Evolutionary conservation across 2,888 invertebrate species (phyloP).

Genomic region (Thelaira solivaga): DNA sequence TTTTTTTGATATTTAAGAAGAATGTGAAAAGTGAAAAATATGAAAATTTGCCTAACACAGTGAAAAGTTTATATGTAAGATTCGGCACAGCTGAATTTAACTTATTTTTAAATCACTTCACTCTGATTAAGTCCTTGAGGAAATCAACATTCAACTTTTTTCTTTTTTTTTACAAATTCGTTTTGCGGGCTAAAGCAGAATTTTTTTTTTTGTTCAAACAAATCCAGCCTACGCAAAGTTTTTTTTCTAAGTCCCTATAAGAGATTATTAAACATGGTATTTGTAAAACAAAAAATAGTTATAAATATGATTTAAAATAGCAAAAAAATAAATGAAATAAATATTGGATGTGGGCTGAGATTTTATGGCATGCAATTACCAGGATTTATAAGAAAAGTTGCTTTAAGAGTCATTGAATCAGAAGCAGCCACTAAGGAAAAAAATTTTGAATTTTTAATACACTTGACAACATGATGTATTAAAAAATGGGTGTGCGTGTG

Average conservation of each 20-base stretch:
- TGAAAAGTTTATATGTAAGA: no score
- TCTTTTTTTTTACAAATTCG: neutral
- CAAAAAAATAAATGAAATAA: slow-evolving; percentile 6
- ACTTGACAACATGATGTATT: no score
- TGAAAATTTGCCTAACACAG: no score
- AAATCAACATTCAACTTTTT: slow-evolving; percentile 7
- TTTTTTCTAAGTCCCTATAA: neutral
- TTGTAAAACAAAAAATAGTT: neutral
- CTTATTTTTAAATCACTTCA: slow-evolving; percentile 1
- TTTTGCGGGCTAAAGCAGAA: slow-evolving; percentile 28
- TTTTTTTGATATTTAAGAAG: no score
- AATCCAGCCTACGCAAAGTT: neutral
- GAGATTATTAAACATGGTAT: neutral
- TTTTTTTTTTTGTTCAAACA: neutral
- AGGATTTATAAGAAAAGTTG: slow-evolving; percentile 44
- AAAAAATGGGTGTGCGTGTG: neutral
- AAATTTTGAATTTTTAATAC: neutral
- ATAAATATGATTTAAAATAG: neutral
- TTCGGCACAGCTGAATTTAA: no score
- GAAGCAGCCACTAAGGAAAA: neutral
- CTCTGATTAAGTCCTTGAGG: slow-evolving; percentile 51
- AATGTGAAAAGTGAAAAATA: no score
- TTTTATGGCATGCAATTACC: slow-evolving; percentile 48
- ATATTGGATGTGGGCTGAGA: slow-evolving; percentile 47
- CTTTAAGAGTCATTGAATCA: slow-evolving; percentile 22